Evolutionary conservation across 1,140 invertebrate species (phyloP).

Genomic region (Drosophila parvula): DNA sequence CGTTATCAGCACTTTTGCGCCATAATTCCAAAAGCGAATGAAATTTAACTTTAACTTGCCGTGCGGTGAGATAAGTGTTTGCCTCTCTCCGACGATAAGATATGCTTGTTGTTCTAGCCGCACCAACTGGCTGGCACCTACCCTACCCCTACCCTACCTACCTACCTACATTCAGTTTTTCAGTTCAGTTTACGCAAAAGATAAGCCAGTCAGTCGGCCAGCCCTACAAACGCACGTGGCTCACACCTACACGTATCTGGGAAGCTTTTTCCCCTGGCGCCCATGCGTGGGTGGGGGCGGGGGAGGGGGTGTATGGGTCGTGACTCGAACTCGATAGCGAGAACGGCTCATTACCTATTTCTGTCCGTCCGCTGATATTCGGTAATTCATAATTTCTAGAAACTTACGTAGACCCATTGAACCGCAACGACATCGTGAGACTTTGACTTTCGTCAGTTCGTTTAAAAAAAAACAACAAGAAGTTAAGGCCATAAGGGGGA

Average conservation of each 20-base stretch:
- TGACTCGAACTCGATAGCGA: conserved; percentile 5
- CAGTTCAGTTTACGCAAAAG: conserved; percentile 47
- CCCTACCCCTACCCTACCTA: not conserved
- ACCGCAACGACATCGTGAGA: conserved; percentile 4
- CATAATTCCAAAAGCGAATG: conserved; percentile 69
- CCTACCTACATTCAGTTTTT: conserved; percentile 18
- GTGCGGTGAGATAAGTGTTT: conserved; percentile 59
- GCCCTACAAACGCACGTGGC: conserved; percentile 31
- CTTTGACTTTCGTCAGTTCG: conserved; percentile 14
- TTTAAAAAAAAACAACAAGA: not conserved
- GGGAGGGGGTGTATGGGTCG: no score
- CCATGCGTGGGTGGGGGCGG: not conserved
- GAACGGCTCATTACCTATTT: conserved; percentile 41
- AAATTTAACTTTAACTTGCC: conserved; percentile 69
- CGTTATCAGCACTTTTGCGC: conserved; percentile 70
- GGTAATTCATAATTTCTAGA: conserved; percentile 66
- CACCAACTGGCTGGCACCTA: conserved; percentile 12
- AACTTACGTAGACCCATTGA: conserved; percentile 61
- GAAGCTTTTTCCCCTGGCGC: conserved; percentile 26
- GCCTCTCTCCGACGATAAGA: conserved; percentile 58
- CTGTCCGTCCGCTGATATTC: conserved; percentile 14
- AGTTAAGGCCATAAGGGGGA: not conserved
- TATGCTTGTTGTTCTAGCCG: conserved; percentile 53
- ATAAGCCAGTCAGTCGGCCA: conserved; percentile 10
- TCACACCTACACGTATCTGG: conserved; percentile 26